Evolutionary conservation across 2,797 vertebrate genomes (phyloP).

Genomic region (Mallotus villosus): DNA sequence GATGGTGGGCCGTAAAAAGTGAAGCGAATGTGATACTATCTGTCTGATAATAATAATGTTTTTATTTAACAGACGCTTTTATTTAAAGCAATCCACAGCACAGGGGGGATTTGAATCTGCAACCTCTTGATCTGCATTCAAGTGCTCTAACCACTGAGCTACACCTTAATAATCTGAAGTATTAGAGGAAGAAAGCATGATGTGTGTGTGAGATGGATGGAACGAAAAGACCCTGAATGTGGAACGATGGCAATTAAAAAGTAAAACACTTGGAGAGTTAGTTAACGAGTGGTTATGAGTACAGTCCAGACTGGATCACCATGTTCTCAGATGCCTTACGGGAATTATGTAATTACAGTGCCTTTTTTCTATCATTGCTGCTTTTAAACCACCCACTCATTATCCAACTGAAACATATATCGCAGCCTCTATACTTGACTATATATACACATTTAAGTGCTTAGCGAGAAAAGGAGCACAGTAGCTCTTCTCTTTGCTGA

Average conservation of each 20-base stretch:
- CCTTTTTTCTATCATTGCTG: conserved; percentile 62
- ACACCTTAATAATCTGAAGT: too few species aligned
- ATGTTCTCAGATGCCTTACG: conserved; percentile 59
- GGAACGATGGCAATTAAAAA: conserved; percentile 65
- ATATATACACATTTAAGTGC: conserved; percentile 60
- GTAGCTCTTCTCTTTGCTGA: conserved; percentile 32
- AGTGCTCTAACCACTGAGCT: too few species aligned
- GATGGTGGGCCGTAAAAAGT: conserved; percentile 18
- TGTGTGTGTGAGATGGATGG: background rate
- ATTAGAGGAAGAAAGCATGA: conserved; percentile 13
- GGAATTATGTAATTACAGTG: conserved; percentile 74
- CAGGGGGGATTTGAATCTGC: too few species aligned
- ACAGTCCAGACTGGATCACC: conserved; percentile 62
- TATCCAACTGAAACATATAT: conserved; percentile 71
- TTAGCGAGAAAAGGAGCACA: conserved; percentile 42
- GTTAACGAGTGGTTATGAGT: conserved; percentile 64
- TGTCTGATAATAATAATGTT: conserved; percentile 1
- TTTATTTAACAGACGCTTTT: too few species aligned
- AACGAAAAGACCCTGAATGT: conserved; percentile 26
- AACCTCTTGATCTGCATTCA: too few species aligned
- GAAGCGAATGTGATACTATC: conserved; percentile 5
- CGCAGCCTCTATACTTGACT: conserved; percentile 62
- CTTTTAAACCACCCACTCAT: conserved; percentile 73
- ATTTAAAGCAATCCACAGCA: too few species aligned
- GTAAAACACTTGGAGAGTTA: conserved; percentile 57